phyloP scores from a whole-genome alignment of 2,888 invertebrate genomes.

The Volucella zonaria region DNA sequence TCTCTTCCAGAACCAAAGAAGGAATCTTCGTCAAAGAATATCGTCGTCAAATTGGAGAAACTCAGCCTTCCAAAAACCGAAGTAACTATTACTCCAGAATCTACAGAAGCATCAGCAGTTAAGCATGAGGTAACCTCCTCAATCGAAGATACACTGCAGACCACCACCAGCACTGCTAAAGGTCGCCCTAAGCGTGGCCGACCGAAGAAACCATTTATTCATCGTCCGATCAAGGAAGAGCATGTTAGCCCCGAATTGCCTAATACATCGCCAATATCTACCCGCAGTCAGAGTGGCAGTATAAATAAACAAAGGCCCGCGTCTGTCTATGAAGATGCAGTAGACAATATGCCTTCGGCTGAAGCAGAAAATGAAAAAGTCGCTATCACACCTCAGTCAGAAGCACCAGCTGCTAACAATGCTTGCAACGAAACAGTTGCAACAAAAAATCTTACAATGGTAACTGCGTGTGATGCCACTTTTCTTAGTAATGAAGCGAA shows the following conservation, averaged over 20 bases:
- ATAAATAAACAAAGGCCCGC: slow-evolving; percentile 70
- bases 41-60: slow-evolving; percentile 48
- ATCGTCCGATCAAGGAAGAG: slow-evolving; percentile 80
- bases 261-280: slow-evolving; percentile 75
- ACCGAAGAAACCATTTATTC: slow-evolving; percentile 77
- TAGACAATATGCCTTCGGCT: slow-evolving; percentile 75
- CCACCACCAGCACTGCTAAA: slow-evolving; percentile 46
- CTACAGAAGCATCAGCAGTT: slow-evolving; percentile 32
- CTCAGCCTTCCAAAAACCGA: slow-evolving; percentile 14
- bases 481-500: slow-evolving; percentile 75
- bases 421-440: slow-evolving; percentile 74
- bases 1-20: slow-evolving; percentile 52
- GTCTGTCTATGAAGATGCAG: slow-evolving; percentile 83
- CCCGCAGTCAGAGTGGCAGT: slow-evolving; percentile 78
- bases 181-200: slow-evolving; percentile 75
- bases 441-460: slow-evolving; percentile 70
- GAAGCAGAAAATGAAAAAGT: slow-evolving; percentile 19
- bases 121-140: slow-evolving; percentile 74
- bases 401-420: slow-evolving; percentile 15
- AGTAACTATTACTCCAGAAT: slow-evolving; percentile 48
- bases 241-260: slow-evolving; percentile 77
- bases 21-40: neutral
- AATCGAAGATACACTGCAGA: slow-evolving; percentile 68
- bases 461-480: slow-evolving; percentile 75
- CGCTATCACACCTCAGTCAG: slow-evolving; percentile 12